Percentiles rank a stretch among this genome's conserved stretches.
These are phyloP conservation scores for Procambarus virginalis DNA, from an alignment of 1,140 invertebrate species.

Conservation along the genomic window DNA sequence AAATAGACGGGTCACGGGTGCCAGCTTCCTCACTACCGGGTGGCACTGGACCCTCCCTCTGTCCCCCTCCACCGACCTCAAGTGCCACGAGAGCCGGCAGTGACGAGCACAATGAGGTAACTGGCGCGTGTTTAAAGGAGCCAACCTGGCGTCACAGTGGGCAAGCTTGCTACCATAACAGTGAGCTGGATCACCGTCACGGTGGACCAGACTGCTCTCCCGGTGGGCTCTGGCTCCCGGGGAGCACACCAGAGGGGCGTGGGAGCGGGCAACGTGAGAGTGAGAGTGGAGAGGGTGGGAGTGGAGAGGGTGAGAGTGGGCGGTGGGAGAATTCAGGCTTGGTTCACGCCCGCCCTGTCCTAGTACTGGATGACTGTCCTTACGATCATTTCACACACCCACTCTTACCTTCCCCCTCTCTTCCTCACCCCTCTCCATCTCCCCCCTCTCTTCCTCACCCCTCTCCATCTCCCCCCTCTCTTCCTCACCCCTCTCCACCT, in stretches of 20 bases:
- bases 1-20: not conserved
- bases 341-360: not conserved
- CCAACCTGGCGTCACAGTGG: too few relatives aligned
- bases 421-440: too few relatives aligned
- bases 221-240: not conserved
- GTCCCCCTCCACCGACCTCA: not conserved
- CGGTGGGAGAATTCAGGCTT: not conserved
- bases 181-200: not conserved
- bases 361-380: not conserved
- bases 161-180: not conserved
- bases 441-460: too few relatives aligned
- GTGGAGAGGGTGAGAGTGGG: not conserved
- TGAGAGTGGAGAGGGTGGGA: not conserved
- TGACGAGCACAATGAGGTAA: not conserved
- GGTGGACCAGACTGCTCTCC: not conserved
- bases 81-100: not conserved
- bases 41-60: not conserved
- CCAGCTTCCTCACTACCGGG: slow-evolving; percentile 10
- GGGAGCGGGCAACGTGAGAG: not conserved
- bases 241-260: not conserved
- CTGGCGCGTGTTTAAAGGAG: not conserved
- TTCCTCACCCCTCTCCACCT: not conserved
- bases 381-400: not conserved
- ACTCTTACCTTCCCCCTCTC: not conserved
- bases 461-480: not conserved